phyloP scores from a whole-genome alignment of 2,888 invertebrate genomes.

The Prosopocoilus inquinatus region DNA sequence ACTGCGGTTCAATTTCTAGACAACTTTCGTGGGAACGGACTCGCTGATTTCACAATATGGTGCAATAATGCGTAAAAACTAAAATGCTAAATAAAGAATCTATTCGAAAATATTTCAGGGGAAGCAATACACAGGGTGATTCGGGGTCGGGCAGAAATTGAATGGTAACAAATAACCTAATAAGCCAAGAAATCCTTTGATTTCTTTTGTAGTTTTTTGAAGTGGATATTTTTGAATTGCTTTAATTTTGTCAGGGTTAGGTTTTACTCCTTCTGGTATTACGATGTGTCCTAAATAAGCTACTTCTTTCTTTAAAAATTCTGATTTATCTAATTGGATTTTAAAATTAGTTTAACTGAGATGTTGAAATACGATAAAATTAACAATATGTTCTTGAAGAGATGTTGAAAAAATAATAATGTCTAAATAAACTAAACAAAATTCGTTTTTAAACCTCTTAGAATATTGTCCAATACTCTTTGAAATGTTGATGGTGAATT shows the following conservation, averaged over 20 bases:
- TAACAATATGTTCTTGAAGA: background rate
- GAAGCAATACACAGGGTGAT: too few species aligned
- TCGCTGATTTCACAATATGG: too few species aligned
- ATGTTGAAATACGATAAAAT: background rate
- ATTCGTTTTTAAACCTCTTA: conserved; percentile 7
- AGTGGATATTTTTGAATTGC: conserved; percentile 13
- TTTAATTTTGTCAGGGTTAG: conserved; percentile 13
- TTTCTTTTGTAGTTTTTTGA: conserved; percentile 15
- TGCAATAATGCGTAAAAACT: too few species aligned
- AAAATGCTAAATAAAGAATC: too few species aligned
- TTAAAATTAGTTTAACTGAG: conserved; percentile 2
- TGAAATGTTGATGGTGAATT: conserved; percentile 33
- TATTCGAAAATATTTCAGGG: too few species aligned
- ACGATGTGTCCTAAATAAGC: conserved; percentile 15
- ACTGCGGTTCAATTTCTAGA: too few species aligned
- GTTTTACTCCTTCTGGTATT: conserved; percentile 16
- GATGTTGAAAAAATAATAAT: conserved; percentile 19
- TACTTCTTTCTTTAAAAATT: conserved; percentile 6
- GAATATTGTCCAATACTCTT: conserved; percentile 28
- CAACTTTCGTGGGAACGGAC: too few species aligned
- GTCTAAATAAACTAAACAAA: conserved; percentile 27
- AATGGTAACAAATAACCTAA: too few species aligned
- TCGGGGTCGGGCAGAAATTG: too few species aligned
- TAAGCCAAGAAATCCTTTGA: conserved; percentile 11
- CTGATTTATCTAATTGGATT: background rate